These are phyloP conservation scores for Melipona quadrifasciata DNA, from an alignment of 1,140 invertebrate genomes.

Conservation along the genomic window DNA sequence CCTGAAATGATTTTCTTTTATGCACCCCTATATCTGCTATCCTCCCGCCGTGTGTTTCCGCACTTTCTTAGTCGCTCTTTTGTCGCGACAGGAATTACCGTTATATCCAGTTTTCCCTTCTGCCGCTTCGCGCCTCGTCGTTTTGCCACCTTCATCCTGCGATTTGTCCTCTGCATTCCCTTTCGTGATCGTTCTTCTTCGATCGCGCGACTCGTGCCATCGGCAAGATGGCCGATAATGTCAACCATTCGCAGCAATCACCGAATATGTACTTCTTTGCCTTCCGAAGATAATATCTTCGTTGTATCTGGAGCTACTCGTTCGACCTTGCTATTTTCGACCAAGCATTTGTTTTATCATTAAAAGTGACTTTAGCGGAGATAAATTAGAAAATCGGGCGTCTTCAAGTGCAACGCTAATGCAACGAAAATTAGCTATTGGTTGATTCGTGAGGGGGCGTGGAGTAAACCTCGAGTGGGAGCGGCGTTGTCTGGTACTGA, in stretches of 20 bases:
- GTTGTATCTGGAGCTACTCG: background rate
- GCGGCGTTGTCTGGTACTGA: too few species aligned
- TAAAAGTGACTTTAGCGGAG: too few species aligned
- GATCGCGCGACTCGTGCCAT: background rate
- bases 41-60: background rate
- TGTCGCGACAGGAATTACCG: background rate
- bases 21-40: background rate
- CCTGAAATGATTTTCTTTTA: conserved; percentile 33
- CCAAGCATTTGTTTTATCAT: too few species aligned
- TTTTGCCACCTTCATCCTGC: background rate
- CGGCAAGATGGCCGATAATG: conserved; percentile 48
- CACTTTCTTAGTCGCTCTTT: background rate
- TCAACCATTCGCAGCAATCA: conserved; percentile 52
- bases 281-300: conserved; percentile 6
- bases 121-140: background rate
- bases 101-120: background rate
- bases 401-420: too few species aligned
- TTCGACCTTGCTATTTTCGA: background rate
- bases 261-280: conserved; percentile 30
- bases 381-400: too few species aligned
- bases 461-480: too few species aligned
- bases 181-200: background rate
- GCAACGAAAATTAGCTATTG: too few species aligned
- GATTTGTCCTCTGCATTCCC: background rate
- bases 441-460: too few species aligned